Evolutionary conservation across 2,113 vertebrate genomes (phyloP), one percentile per base, ranked within the genome.

Genomic region (Apus apus): DNA sequence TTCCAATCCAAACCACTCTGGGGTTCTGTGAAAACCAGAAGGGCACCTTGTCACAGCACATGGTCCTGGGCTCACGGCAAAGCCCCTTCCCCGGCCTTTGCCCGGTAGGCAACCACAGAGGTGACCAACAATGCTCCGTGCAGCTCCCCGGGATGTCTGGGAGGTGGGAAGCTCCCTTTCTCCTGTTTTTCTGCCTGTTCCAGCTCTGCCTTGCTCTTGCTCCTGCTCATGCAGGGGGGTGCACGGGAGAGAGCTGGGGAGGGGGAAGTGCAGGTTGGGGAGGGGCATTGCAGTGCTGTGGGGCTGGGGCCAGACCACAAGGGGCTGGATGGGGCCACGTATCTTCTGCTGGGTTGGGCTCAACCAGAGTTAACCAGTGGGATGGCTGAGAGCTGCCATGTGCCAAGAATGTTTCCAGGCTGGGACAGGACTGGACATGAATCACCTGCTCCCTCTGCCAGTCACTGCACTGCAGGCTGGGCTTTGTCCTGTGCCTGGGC

Each of bases 381-480:
- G 66, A 6, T 2, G 4, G 95, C 96, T 50, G 54, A 71, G 82
- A 93, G 50, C 82, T 94, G 75, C 90, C 75, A 88, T 53, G 15
- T 16, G 83, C 92, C 97, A 97, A 96, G 96, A 97, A 96, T 95
- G 77, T 94, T 96, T 82, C 93, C 95, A 97, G 95, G 72, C 89
- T 92, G 80, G 90, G 93, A 96, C 93, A 91, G 12, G 94, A 76
- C 95, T 94, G 89, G 95, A 94, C 93, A 94, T 97, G 97, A 98
- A 97, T 98, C 97, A 98, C 50, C 11, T 34, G 0, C 64, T 77
- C 61, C 18, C 89, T 89, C 48, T 46, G 89, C 97, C 97, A 97
- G 97, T 93, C 1, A 6, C 93, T 77, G 81, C 2, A 18, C 38
- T 91, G 74, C 95, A 96, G 96, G 25, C 64, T 91, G 94, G 88